Percentiles rank a stretch among this genome's conserved stretches.
Evolutionary conservation across 2,113 vertebrate species (phyloP).

Genomic region (Mellivora capensis): DNA sequence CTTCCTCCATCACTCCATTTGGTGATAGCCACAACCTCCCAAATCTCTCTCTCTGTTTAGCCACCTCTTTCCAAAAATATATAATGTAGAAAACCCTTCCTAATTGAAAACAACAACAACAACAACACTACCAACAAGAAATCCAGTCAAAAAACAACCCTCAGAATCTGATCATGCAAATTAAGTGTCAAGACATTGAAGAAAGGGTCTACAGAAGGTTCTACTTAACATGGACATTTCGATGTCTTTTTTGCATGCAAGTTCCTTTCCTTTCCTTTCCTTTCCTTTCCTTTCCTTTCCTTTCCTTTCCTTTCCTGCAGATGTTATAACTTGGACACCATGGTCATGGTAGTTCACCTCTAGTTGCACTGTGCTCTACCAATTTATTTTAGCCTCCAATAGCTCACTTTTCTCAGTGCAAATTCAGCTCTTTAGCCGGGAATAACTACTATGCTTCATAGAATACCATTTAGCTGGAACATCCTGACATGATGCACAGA

Average conservation of each 20-base stretch:
- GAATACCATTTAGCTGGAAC: not conserved
- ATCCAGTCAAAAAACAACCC: accelerated
- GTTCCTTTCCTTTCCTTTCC: not conserved
- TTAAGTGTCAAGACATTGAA: not conserved
- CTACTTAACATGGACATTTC: not conserved
- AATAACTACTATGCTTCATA: not conserved
- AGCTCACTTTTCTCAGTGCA: not conserved
- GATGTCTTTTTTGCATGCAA: not conserved
- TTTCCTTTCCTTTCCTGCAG: not conserved
- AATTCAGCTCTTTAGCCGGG: not conserved
- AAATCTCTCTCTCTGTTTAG: not conserved
- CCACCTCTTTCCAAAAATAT: not conserved
- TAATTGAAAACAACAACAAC: not conserved
- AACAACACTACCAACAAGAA: not conserved
- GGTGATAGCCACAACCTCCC: not conserved
- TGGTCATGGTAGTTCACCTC: not conserved
- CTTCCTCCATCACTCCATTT: accelerated
- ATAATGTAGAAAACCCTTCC: not conserved
- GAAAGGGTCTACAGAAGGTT: not conserved
- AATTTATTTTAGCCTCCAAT: not conserved
- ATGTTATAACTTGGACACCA: not conserved
- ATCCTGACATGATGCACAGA: not conserved
- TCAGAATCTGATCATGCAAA: not conserved
- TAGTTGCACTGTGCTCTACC: not conserved
- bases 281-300: no score